Conservation (phyloP, 2,113 vertebrate species). For the Bubo scandiacus region DNA sequence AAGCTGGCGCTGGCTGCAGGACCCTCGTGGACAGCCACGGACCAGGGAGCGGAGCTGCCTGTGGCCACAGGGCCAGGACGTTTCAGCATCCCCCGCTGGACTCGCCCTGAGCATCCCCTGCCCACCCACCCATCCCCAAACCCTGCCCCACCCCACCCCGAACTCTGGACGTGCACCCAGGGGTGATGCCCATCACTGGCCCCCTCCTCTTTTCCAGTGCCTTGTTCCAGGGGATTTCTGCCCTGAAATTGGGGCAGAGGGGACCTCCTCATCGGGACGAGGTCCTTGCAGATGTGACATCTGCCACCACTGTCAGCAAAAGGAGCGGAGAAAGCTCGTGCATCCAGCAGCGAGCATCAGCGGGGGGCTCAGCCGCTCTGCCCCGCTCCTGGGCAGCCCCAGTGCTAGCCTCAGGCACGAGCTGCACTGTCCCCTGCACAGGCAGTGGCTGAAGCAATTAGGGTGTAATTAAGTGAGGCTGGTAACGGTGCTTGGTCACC, state of each 20-base stretch:
- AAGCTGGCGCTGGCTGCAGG: neutral
- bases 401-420: fast-evolving
- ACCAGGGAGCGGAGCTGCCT: neutral
- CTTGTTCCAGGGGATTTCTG: neutral
- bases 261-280: fast-evolving
- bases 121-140: neutral
- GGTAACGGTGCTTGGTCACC: neutral
- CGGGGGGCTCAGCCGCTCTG: neutral
- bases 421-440: fast-evolving
- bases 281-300: neutral
- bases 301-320: neutral
- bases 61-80: fast-evolving
- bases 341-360: fast-evolving
- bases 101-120: neutral
- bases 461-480: neutral
- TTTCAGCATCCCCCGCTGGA: neutral
- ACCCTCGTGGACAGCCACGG: fast-evolving
- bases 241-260: neutral
- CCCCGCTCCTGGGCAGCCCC: neutral
- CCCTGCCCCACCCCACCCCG: fast-evolving
- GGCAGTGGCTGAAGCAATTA: neutral
- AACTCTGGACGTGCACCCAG: neutral
- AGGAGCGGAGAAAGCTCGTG: neutral
- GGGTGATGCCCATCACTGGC: fast-evolving
- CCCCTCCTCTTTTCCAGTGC: neutral